phyloP scores from a whole-genome alignment of 2,113 vertebrate species.

The Piprites chloris region DNA sequence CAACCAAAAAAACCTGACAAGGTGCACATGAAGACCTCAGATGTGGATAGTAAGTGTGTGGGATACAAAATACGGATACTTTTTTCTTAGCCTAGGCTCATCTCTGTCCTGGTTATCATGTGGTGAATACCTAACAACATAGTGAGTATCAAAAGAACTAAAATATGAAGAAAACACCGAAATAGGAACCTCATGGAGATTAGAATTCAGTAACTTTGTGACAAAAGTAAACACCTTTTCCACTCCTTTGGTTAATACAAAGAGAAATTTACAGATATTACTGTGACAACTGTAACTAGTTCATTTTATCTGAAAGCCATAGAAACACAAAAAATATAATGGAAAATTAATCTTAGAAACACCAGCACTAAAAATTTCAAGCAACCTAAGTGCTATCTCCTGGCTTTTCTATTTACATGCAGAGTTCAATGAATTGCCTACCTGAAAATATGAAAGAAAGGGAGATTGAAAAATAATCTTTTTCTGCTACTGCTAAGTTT shows the following conservation, averaged over 20 bases:
- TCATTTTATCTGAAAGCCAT: not conserved
- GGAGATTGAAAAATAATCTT: not conserved
- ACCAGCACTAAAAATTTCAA: not conserved
- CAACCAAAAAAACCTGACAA: not conserved
- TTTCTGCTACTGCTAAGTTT: not conserved
- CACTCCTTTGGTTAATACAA: not conserved
- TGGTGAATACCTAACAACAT: not conserved
- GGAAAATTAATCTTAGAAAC: not conserved
- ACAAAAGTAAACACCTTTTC: not conserved
- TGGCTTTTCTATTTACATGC: not conserved
- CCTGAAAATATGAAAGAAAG: not conserved
- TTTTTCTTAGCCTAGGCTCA: not conserved
- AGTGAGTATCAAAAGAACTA: not conserved
- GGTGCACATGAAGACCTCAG: not conserved
- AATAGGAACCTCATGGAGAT: not conserved
- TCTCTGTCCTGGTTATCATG: not conserved
- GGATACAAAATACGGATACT: not conserved
- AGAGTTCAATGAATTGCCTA: not conserved
- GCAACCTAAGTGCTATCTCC: not conserved
- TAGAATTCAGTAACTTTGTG: not conserved
- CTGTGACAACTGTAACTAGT: not conserved
- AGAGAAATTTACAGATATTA: not conserved
- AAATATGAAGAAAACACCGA: not conserved
- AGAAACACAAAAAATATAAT: not conserved
- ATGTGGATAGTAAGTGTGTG: not conserved